Evolutionary conservation across 53 echinoderm and acorn worm species (phyloP).

Genomic region (Zoroaster sp.): DNA sequence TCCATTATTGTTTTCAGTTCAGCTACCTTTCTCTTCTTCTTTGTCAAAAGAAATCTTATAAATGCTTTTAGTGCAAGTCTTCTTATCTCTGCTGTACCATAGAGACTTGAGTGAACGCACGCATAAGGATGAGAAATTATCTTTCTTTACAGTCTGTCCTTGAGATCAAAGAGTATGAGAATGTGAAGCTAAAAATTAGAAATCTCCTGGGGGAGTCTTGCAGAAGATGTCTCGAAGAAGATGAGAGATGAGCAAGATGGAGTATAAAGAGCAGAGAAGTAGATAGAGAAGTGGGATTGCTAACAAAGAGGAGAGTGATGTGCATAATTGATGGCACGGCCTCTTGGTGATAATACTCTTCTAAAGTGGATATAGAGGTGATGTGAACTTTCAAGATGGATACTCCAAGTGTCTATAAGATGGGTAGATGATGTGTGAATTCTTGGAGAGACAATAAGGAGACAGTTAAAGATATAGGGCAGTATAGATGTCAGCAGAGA

Average conservation of each 20-base stretch:
- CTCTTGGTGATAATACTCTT: not conserved
- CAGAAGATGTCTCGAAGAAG: not conserved
- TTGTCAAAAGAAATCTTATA: not conserved
- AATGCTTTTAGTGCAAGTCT: slow-evolving; percentile 27
- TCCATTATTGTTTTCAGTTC: not conserved
- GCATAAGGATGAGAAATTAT: slow-evolving; percentile 29
- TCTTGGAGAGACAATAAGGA: not conserved
- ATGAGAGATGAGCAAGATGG: slow-evolving; percentile 1
- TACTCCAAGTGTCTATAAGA: not conserved
- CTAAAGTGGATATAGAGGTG: slow-evolving; percentile 3
- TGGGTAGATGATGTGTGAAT: not conserved
- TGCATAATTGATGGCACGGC: slow-evolving; percentile 36
- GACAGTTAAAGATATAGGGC: not conserved
- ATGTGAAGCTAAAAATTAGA: not conserved
- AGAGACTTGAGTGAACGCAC: slow-evolving; percentile 17
- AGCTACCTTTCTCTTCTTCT: not conserved
- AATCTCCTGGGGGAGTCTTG: slow-evolving; percentile 6
- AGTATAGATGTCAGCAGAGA: not conserved
- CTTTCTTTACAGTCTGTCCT: slow-evolving; percentile 5
- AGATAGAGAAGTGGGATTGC: not conserved
- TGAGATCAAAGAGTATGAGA: slow-evolving; percentile 16
- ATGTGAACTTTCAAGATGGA: slow-evolving; percentile 34
- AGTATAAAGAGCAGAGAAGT: not conserved
- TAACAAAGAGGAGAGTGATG: not conserved
- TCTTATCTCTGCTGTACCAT: not conserved